Percentiles rank a stretch among this genome's conserved stretches.
These are phyloP conservation scores for Regulus satrapa DNA, from an alignment of 2,113 vertebrate species.

Conservation along the genomic window DNA sequence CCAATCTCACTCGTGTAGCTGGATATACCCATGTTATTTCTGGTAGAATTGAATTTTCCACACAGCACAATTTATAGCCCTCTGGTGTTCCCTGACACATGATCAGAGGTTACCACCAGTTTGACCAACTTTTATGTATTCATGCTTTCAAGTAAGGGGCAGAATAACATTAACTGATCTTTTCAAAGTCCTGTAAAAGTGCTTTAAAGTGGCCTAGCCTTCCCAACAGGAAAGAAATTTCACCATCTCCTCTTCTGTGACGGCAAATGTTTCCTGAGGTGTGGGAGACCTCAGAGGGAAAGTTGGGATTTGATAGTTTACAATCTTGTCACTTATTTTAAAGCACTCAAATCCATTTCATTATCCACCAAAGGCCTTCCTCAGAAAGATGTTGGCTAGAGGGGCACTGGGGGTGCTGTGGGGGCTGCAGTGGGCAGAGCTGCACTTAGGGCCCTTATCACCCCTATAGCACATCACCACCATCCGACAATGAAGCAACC, in stretches of 20 bases:
- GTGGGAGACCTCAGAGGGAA: not conserved
- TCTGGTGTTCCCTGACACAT: conserved; percentile 37
- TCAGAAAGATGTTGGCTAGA: not conserved
- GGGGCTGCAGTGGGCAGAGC: not conserved
- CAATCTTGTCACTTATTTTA: not conserved
- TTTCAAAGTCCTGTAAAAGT: not conserved
- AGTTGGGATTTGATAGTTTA: not conserved
- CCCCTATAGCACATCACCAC: not conserved
- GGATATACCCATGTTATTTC: conserved; percentile 65
- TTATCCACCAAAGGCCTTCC: not conserved
- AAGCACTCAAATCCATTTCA: not conserved
- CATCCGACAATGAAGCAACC: not conserved
- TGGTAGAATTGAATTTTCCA: conserved; percentile 72
- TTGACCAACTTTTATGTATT: conserved; percentile 36
- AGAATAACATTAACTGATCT: conserved; percentile 16
- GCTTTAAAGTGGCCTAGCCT: not conserved
- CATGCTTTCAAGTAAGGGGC: not conserved
- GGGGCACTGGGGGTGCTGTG: not conserved
- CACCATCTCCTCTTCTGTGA: not conserved
- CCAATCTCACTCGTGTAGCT: conserved; percentile 55
- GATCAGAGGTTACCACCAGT: conserved; percentile 19
- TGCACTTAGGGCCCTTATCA: not conserved
- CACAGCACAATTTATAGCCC: conserved; percentile 56
- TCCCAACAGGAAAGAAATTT: not conserved
- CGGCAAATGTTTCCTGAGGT: not conserved